Evolutionary conservation across 2,113 vertebrate species (phyloP).

Genomic region (Lycocorax pyrrhopterus): DNA sequence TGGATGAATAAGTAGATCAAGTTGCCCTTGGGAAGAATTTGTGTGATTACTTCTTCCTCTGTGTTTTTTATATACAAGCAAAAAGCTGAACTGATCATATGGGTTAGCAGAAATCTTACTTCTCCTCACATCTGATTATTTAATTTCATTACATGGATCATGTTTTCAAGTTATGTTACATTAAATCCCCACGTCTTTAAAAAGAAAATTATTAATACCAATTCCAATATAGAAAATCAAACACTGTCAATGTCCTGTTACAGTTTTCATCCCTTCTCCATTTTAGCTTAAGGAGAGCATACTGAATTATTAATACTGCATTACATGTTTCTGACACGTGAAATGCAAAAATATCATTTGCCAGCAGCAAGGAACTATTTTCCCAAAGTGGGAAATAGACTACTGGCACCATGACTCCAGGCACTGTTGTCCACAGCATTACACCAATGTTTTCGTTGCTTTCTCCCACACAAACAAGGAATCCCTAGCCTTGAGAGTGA

Average conservation of each 20-base stretch:
- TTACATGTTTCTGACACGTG: neutral
- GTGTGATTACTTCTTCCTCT: neutral
- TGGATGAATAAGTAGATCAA: neutral
- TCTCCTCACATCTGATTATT: neutral
- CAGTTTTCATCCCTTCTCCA: neutral
- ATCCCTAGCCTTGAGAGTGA: neutral
- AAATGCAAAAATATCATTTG: neutral
- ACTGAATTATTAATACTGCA: neutral
- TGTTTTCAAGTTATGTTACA: neutral
- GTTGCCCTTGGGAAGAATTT: neutral
- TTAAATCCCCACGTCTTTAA: neutral
- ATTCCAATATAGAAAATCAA: neutral
- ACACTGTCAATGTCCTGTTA: neutral
- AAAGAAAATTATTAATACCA: neutral
- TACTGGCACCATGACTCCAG: neutral
- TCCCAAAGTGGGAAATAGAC: neutral
- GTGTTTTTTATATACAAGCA: neutral
- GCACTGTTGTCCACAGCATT: neutral
- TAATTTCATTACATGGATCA: neutral
- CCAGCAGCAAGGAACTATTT: neutral
- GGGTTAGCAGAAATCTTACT: neutral
- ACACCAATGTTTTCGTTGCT: neutral
- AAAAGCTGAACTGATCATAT: neutral
- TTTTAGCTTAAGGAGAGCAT: neutral
- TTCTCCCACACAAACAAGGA: neutral